These are phyloP conservation scores for Lineus longissimus DNA, from an alignment of 1,140 invertebrate genomes.

Conservation along the genomic window DNA sequence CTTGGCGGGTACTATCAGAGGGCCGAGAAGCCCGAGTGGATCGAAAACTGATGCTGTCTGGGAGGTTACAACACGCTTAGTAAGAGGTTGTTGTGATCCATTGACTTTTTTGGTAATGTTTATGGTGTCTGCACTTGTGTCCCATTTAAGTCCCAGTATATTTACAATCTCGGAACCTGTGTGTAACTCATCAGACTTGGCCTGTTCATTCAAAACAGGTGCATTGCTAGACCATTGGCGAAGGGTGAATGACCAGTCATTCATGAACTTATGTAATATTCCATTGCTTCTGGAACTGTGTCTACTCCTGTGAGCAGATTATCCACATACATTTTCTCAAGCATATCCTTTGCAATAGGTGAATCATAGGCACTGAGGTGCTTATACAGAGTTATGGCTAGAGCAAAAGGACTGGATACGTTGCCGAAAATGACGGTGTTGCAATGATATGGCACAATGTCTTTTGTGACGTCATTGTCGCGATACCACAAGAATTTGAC, in stretches of 20 bases:
- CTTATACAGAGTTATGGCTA: neutral
- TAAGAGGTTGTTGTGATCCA: neutral
- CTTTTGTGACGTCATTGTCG: neutral
- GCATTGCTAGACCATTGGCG: neutral
- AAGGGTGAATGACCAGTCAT: neutral
- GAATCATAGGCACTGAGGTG: neutral
- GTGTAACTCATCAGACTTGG: neutral
- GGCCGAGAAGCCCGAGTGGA: neutral
- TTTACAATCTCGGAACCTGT: neutral
- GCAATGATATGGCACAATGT: neutral
- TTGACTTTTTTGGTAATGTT: neutral
- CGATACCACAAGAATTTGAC: neutral
- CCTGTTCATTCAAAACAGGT: neutral
- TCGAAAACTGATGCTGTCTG: neutral
- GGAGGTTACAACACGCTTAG: neutral
- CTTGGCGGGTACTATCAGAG: neutral
- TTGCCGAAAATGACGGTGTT: too few species aligned
- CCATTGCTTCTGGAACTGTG: neutral
- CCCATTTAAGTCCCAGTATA: neutral
- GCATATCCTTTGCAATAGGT: neutral
- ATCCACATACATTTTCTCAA: neutral
- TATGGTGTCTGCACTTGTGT: neutral
- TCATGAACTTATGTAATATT: neutral
- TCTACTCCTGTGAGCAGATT: constrained; percentile 3
- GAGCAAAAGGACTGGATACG: neutral